Percentiles rank a stretch among this genome's conserved stretches.
Evolutionary conservation across 2,888 invertebrate genomes (phyloP).

Genomic region (Tinea trinotella): DNA sequence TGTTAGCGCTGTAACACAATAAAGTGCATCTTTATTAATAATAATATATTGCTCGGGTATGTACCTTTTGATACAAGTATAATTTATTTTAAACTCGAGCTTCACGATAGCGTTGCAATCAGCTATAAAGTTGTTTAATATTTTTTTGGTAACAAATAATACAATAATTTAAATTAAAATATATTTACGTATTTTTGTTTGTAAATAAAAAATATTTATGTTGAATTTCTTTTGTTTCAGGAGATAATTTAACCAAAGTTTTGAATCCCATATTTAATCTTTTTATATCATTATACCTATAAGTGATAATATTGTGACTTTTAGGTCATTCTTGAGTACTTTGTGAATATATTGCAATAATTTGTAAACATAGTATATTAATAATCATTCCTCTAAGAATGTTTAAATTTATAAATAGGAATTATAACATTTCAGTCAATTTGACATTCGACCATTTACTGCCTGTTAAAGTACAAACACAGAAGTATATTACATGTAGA

Average conservation of each 20-base stretch:
- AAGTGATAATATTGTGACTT: conserved; percentile 10
- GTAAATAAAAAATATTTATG: not conserved
- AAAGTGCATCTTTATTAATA: not conserved
- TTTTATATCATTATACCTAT: not conserved
- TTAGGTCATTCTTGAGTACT: not conserved
- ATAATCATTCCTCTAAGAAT: conserved; percentile 34
- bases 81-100: not conserved
- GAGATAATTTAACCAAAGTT: not conserved
- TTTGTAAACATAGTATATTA: not conserved
- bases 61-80: not conserved
- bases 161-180: not conserved
- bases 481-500: conserved; percentile 38
- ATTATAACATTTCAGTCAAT: conserved; percentile 45
- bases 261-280: not conserved
- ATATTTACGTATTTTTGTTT: too few species aligned
- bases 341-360: not conserved
- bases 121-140: too few species aligned
- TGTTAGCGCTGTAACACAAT: not conserved
- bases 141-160: not conserved
- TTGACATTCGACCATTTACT: conserved; percentile 42
- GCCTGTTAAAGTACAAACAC: conserved; percentile 38
- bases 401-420: conserved; percentile 63
- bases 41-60: not conserved
- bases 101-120: not conserved
- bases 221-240: not conserved